Conservation (phyloP, 1,140 invertebrate species). For the Habropoda laboriosa region DNA sequence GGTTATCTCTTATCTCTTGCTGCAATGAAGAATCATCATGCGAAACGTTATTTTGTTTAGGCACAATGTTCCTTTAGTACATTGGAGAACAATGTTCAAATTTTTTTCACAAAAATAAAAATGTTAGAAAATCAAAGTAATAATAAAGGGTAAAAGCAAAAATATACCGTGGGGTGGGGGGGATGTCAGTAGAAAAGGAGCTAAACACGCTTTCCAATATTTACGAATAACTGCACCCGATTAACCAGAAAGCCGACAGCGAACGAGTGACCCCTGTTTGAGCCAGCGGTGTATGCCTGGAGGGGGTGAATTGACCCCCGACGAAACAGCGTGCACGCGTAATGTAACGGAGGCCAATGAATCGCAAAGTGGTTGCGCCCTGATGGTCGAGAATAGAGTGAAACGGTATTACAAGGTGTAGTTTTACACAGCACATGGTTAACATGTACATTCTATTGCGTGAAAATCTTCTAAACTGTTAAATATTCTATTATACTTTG, state of each 20-base stretch:
- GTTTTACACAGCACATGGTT: background rate
- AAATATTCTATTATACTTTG: too few species aligned
- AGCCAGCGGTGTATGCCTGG: background rate
- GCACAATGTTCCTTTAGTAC: too few species aligned
- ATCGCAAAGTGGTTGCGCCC: conserved; percentile 13
- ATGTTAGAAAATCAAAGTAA: too few species aligned
- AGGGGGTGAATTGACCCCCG: conserved; percentile 39
- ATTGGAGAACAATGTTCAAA: too few species aligned
- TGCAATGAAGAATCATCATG: too few species aligned
- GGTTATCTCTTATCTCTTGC: background rate
- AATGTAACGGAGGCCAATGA: conserved; percentile 32
- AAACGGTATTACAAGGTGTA: background rate
- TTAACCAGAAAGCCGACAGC: conserved; percentile 50
- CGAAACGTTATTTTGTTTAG: too few species aligned
- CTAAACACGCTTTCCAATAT: conserved; percentile 61
- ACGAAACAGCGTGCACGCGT: conserved; percentile 15
- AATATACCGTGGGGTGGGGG: too few species aligned
- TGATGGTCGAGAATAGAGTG: conserved; percentile 1
- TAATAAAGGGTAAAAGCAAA: too few species aligned
- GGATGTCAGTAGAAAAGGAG: background rate
- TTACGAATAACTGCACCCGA: conserved; percentile 61
- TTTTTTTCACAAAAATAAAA: too few species aligned
- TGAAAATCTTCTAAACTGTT: too few species aligned
- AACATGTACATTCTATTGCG: too few species aligned
- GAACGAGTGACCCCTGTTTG: conserved; percentile 12